Evolutionary conservation across 2,113 vertebrate genomes (phyloP).

Genomic region (Phasianus colchicus): DNA sequence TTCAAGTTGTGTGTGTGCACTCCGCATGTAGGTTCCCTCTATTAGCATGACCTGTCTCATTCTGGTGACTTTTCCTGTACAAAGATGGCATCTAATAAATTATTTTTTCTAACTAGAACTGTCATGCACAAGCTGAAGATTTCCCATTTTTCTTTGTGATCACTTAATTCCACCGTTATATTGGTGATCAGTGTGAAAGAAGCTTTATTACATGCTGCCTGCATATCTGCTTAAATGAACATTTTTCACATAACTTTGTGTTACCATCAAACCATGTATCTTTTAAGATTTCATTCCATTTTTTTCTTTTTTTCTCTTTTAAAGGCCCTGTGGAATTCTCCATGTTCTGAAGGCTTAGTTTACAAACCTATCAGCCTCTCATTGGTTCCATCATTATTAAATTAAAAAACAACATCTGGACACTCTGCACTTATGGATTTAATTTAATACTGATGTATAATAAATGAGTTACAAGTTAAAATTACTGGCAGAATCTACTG

Average conservation of each 20-base stretch:
- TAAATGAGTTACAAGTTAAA: slow-evolving; percentile 57
- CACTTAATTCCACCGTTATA: not conserved
- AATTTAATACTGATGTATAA: slow-evolving; percentile 59
- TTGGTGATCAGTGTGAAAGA: not conserved
- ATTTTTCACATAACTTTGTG: slow-evolving; percentile 44
- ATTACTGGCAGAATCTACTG: slow-evolving; percentile 31
- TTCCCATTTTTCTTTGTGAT: not conserved
- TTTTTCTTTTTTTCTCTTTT: slow-evolving; percentile 60
- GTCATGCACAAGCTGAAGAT: not conserved
- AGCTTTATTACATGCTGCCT: not conserved
- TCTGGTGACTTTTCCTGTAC: not conserved
- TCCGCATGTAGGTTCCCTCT: not conserved
- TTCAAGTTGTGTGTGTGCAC: not conserved
- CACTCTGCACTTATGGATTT: slow-evolving; percentile 50
- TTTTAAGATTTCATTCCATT: slow-evolving; percentile 68
- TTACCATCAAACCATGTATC: slow-evolving; percentile 55
- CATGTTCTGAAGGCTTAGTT: slow-evolving; percentile 83
- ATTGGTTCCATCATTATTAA: slow-evolving; percentile 77
- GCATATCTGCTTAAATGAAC: not conserved
- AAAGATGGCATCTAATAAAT: not conserved
- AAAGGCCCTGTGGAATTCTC: slow-evolving; percentile 83
- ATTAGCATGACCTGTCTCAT: not conserved
- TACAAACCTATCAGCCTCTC: slow-evolving; percentile 79
- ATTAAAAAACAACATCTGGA: slow-evolving; percentile 74
- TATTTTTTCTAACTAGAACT: not conserved